These are phyloP conservation scores for Lypha dubia DNA, from an alignment of 2,888 invertebrate genomes.

Conservation along the genomic window DNA sequence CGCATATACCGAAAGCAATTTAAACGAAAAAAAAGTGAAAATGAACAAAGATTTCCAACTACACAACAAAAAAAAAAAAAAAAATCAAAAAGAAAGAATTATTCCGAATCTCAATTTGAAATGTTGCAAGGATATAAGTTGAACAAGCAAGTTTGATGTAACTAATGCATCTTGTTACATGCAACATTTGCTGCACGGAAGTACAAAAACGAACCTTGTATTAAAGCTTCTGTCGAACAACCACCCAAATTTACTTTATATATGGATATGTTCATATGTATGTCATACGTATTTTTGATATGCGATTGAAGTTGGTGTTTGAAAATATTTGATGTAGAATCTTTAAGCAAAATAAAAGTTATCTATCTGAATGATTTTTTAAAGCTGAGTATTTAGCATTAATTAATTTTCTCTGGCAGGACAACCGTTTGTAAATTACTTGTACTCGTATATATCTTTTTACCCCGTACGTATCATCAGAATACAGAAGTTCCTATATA, in stretches of 20 bases:
- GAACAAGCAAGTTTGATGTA: constrained; percentile 47
- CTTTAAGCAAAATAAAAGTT: neutral
- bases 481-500: too few relatives aligned
- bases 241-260: constrained; percentile 5
- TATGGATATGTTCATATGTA: neutral
- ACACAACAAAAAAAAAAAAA: constrained; percentile 15
- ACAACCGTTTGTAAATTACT: too few relatives aligned
- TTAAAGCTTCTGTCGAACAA: neutral
- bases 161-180: constrained; percentile 52
- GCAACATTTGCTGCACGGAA: constrained; percentile 30
- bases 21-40: constrained; percentile 31
- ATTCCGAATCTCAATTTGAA: constrained; percentile 19
- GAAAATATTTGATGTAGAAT: neutral
- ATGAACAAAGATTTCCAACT: constrained; percentile 31
- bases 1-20: constrained; percentile 61
- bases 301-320: neutral
- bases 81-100: too few relatives aligned
- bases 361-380: neutral
- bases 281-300: neutral
- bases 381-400: neutral
- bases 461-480: too few relatives aligned
- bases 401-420: too few relatives aligned
- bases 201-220: neutral
- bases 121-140: constrained; percentile 26
- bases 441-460: too few relatives aligned